phyloP scores from a whole-genome alignment of 2,888 invertebrate genomes.

The Scrobipalpa atriplicella region DNA sequence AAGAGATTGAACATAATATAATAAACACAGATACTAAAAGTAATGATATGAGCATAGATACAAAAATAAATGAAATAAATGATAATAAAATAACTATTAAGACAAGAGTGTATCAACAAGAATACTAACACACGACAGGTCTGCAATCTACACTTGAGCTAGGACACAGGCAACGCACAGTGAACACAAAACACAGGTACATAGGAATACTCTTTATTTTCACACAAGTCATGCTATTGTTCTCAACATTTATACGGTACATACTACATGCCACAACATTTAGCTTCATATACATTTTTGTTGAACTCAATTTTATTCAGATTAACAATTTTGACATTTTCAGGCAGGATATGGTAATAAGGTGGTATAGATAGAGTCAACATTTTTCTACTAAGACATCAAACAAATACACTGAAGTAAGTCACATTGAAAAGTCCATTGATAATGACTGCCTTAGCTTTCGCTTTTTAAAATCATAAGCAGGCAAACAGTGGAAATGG shows the following conservation, averaged over 20 bases:
- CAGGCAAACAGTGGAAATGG: not conserved
- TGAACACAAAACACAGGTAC: conserved; percentile 55
- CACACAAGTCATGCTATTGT: conserved; percentile 35
- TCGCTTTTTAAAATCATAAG: not conserved
- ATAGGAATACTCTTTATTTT: conserved; percentile 37
- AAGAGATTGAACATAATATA: not conserved
- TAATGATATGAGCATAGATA: conserved; percentile 13
- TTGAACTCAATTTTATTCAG: not conserved
- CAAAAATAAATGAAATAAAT: conserved; percentile 34
- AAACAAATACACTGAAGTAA: not conserved
- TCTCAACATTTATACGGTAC: conserved; percentile 21
- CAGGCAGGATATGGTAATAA: not conserved
- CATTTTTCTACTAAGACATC: not conserved
- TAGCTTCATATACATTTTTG: not conserved
- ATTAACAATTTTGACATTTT: not conserved
- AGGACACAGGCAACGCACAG: conserved; percentile 74
- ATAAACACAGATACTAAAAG: not conserved
- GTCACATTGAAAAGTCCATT: not conserved
- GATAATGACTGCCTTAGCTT: not conserved
- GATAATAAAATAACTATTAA: conserved; percentile 32
- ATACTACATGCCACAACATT: conserved; percentile 28
- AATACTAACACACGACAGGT: conserved; percentile 51
- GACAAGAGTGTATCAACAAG: conserved; percentile 42
- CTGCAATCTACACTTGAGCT: conserved; percentile 75
- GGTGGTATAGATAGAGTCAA: not conserved